Percentiles rank a stretch among this genome's conserved stretches.
These are phyloP conservation scores for Sparidentex hasta DNA, from an alignment of 2,797 vertebrate species.

Conservation along the genomic window DNA sequence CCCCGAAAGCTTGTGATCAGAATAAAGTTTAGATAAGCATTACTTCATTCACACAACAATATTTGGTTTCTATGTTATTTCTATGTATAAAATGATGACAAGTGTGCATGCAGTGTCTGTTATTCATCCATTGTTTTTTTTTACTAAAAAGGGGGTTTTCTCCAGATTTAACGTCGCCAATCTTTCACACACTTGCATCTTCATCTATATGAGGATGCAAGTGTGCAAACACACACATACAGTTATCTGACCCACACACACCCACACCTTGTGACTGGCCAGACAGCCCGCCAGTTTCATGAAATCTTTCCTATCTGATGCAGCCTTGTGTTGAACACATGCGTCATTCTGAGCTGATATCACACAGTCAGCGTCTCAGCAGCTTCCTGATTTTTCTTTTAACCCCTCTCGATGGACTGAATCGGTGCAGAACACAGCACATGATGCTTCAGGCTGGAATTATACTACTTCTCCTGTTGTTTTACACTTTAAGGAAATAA, in stretches of 20 bases:
- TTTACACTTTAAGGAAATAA: not conserved
- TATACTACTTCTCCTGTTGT: not conserved
- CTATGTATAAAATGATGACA: not conserved
- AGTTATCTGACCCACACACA: conserved; percentile 68
- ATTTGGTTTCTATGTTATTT: not conserved
- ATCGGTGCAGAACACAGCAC: conserved; percentile 40
- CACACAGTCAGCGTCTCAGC: conserved; percentile 85
- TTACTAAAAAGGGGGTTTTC: not conserved
- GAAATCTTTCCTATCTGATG: conserved; percentile 87
- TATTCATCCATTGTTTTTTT: conserved; percentile 4
- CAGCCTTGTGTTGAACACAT: conserved; percentile 78
- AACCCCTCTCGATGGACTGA: conserved; percentile 62
- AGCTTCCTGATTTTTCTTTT: conserved; percentile 85
- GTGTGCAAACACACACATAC: conserved; percentile 20
- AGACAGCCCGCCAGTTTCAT: conserved; percentile 84
- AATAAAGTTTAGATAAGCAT: conserved; percentile 74
- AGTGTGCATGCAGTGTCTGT: not conserved
- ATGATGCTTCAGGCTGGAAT: conserved; percentile 19
- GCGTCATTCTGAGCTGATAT: conserved; percentile 86
- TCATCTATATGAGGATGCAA: conserved; percentile 31
- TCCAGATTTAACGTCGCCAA: conserved; percentile 3
- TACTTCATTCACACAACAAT: conserved; percentile 49
- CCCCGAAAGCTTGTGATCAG: conserved; percentile 80
- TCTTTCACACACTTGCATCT: conserved; percentile 24
- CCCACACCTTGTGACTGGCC: conserved; percentile 85